phyloP scores from a whole-genome alignment of 1,140 invertebrate species.

The Asbolus verrucosus region DNA sequence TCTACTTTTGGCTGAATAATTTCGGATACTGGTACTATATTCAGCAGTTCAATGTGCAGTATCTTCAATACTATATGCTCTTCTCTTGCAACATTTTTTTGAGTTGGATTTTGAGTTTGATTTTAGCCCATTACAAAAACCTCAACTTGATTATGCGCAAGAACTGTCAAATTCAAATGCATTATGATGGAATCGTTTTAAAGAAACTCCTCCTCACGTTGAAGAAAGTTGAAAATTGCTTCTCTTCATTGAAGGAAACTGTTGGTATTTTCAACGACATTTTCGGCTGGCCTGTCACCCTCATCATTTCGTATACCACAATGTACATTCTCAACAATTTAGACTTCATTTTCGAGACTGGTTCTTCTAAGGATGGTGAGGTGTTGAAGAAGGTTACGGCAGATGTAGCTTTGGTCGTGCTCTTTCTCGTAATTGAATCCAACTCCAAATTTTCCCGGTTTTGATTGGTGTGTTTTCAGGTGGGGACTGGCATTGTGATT shows the following conservation, averaged over 20 bases:
- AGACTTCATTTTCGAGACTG: not conserved
- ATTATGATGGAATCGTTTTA: not conserved
- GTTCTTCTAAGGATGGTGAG: not conserved
- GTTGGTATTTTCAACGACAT: not conserved
- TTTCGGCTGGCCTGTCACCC: constrained; percentile 9
- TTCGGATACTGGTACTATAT: too few species aligned
- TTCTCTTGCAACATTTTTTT: not conserved
- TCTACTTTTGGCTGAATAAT: too few species aligned
- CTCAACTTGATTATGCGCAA: too few species aligned
- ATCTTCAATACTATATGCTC: not conserved
- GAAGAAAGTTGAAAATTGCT: not conserved
- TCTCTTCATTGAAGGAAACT: not conserved
- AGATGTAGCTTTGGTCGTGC: not conserved
- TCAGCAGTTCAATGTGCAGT: not conserved
- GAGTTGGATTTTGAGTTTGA: not conserved
- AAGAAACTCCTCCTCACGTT: not conserved
- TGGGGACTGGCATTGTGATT: not conserved
- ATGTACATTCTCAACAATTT: not conserved
- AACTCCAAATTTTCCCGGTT: too few species aligned
- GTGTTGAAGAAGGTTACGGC: not conserved
- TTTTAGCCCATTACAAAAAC: not conserved
- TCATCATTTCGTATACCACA: not conserved
- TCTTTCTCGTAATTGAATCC: not conserved
- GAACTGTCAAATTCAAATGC: too few species aligned
- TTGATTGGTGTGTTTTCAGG: too few species aligned